A percentile compares a stretch with the other conserved stretches of the same genome.
phyloP scores from a whole-genome alignment of 2,797 vertebrate species.

The Percopsis omiscomaycus region DNA sequence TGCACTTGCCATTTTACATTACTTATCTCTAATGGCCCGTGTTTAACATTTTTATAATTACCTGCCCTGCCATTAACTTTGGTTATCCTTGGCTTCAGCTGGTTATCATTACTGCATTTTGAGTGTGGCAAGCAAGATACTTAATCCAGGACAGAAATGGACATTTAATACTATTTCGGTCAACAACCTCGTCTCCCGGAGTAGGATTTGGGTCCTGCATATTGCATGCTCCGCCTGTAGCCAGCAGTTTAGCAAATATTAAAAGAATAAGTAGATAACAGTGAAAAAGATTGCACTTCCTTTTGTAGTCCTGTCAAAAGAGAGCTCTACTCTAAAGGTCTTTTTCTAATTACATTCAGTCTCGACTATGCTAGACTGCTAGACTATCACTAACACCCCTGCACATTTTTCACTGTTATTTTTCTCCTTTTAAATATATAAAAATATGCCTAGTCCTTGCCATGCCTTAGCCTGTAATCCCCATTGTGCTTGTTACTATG shows the following conservation, averaged over 20 bases:
- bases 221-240: too few relatives aligned
- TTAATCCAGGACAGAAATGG: constrained; percentile 10
- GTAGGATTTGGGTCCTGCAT: too few relatives aligned
- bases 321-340: too few relatives aligned
- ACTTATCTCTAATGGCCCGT: constrained; percentile 49
- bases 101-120: constrained; percentile 26
- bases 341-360: too few relatives aligned
- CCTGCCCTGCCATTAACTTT: constrained; percentile 47
- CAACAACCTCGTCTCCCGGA: not conserved
- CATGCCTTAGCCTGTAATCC: constrained; percentile 54
- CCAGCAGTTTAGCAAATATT: too few relatives aligned
- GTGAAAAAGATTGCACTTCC: too few relatives aligned
- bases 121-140: constrained; percentile 24
- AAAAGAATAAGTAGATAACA: too few relatives aligned
- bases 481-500: constrained; percentile 52
- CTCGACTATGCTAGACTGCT: too few relatives aligned
- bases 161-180: not conserved
- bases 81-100: constrained; percentile 28
- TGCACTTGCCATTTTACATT: constrained; percentile 42
- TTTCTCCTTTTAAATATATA: constrained; percentile 48
- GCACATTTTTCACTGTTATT: constrained; percentile 22
- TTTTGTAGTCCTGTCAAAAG: too few relatives aligned
- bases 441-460: constrained; percentile 42
- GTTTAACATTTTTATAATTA: constrained; percentile 46
- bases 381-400: not conserved